Base-by-base conservation (phyloP, 2,888 invertebrate species). In the Poecilobothrus nobilitatus region DNA sequence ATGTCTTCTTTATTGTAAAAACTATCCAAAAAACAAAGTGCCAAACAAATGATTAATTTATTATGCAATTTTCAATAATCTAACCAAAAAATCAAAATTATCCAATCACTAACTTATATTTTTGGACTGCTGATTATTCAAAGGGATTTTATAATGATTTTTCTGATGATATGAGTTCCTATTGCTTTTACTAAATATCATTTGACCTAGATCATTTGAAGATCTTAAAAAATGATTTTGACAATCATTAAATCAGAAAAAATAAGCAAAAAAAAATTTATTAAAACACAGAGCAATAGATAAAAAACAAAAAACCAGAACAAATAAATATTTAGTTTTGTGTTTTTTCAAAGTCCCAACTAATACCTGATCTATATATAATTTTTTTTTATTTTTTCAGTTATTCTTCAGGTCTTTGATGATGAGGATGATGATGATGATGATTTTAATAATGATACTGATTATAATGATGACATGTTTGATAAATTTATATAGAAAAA, bases 161-260 rank as follows among this genome's bases (percentile, higher is more conserved):
- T 27, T 27, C 27, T 27, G 27, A 27, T 27, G 5, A 27, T 27
- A 27, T 27, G 2, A 27, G 27, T 27, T 4, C 27, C 27, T 27
- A 27, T 5, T 27, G 5, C 27, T 53, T 18, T 53, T 53, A 18
- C 53, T 9, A 53, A 6, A 12, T 53, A 15, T n/a, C 53, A 12
- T 53, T 53, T 53, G 53, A 53, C 53, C 53, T 53, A 53, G n/a
- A 53, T 53, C 53, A 53, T 53, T 53, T 18, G n/a, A 18, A 53
- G 53, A 53, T 53, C 53, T 53, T 53, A 53, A 53, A 53, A 53
- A 37, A 53, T 15, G 53, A 53, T 18, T 53, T 53, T 53, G 53
- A 18, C 18, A 53, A 53, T 41, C 27, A 27, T 27, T 27, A 2
- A 27, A 41, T 41, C 9, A 41, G 12, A 41, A 12, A 41, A 41